A percentile compares a stretch with the other conserved stretches of the same genome.
Conservation (phyloP, 2,113 vertebrate species). For the Mormoops blainvillei region DNA sequence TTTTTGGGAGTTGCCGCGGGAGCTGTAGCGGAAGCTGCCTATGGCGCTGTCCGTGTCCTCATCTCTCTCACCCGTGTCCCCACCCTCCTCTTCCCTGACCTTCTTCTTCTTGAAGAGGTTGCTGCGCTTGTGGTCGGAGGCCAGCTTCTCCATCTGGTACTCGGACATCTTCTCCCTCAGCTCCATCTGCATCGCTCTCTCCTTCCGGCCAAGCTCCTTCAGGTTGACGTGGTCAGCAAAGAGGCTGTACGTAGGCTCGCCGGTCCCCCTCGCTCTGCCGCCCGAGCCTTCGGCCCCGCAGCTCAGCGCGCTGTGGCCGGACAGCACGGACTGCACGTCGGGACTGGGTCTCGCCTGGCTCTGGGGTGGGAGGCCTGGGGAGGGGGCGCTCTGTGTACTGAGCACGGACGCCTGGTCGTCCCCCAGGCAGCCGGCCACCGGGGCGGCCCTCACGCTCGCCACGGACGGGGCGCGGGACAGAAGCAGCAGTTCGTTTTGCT, state of each 20-base stretch:
- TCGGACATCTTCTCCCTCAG: constrained; percentile 90
- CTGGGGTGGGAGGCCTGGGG: constrained; percentile 69
- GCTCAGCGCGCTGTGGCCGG: constrained; percentile 71
- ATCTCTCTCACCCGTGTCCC: constrained; percentile 56
- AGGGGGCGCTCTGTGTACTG: constrained; percentile 81
- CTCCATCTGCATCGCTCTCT: constrained; percentile 89
- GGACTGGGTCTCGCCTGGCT: constrained; percentile 52
- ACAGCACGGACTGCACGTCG: constrained; percentile 81
- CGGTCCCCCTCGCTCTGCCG: constrained; percentile 84
- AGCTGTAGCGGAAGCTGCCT: constrained; percentile 40
- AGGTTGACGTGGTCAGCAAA: constrained; percentile 93
- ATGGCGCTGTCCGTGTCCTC: constrained; percentile 65
- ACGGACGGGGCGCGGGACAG: constrained; percentile 76
- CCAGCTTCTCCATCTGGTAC: constrained; percentile 92
- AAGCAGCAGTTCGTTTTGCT: constrained; percentile 88
- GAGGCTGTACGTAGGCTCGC: constrained; percentile 91
- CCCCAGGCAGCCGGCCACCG: constrained; percentile 71
- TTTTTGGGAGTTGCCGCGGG: constrained; percentile 67
- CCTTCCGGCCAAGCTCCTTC: constrained; percentile 87
- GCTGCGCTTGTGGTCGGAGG: constrained; percentile 92
- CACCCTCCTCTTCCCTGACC: constrained; percentile 81
- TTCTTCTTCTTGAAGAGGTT: constrained; percentile 96
- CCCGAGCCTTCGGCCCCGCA: constrained; percentile 53
- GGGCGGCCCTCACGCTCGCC: constrained; percentile 67
- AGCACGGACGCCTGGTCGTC: constrained; percentile 86